phyloP scores from a whole-genome alignment of 2,888 invertebrate species.

The Petrolisthes manimaculis region DNA sequence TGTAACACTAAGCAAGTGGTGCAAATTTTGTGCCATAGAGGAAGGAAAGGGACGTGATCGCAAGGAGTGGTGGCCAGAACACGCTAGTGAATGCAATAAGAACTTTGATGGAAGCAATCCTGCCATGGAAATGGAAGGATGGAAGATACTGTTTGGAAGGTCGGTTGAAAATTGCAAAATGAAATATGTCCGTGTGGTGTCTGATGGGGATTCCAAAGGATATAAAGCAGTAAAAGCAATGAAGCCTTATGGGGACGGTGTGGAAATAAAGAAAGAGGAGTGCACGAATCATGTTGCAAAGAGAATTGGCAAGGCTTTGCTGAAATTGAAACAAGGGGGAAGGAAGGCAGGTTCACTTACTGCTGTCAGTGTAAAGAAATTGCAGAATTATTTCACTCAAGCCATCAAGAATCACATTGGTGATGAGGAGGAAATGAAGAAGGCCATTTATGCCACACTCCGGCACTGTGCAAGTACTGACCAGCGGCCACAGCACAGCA shows the following conservation, averaged over 20 bases:
- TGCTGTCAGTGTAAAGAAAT: not conserved
- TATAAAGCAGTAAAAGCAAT: not conserved
- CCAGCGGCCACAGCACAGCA: constrained; percentile 5
- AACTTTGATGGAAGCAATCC: constrained; percentile 26
- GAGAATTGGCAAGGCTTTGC: not conserved
- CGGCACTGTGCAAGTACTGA: constrained; percentile 17
- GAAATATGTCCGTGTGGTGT: not conserved
- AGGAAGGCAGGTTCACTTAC: constrained; percentile 14
- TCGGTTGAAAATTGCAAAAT: constrained; percentile 23
- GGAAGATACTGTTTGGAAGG: constrained; percentile 3
- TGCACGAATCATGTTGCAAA: constrained; percentile 23
- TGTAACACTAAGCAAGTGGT: constrained; percentile 23
- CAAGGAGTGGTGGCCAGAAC: not conserved
- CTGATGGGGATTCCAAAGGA: constrained; percentile 33
- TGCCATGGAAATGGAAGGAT: constrained; percentile 23
- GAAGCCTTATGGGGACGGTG: not conserved
- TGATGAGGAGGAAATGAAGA: constrained; percentile 5
- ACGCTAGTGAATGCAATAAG: not conserved
- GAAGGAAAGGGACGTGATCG: not conserved
- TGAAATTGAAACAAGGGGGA: constrained; percentile 9
- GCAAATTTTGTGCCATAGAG: not conserved
- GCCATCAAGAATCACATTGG: not conserved
- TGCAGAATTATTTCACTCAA: constrained; percentile 6
- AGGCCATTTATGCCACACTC: constrained; percentile 23
- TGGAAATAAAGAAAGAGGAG: constrained; percentile 10